A percentile compares a stretch with the other conserved stretches of the same genome.
Evolutionary conservation across 1,140 invertebrate species (phyloP).

Genomic region (Octopus bimaculoides): DNA sequence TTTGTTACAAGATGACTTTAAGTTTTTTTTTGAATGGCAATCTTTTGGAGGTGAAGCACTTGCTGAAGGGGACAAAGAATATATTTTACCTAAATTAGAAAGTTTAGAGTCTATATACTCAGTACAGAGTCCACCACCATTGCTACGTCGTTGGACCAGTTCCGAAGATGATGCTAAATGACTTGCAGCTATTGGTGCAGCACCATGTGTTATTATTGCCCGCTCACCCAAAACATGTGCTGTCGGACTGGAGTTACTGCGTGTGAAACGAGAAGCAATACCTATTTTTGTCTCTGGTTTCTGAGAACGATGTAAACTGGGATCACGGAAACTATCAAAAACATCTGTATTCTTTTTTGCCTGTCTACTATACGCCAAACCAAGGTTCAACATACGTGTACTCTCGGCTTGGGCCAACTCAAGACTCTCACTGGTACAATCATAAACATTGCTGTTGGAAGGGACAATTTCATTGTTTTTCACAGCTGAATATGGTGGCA

Average conservation of each 20-base stretch:
- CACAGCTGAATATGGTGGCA: conserved; percentile 60
- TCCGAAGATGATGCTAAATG: conserved; percentile 1
- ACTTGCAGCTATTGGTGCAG: not conserved
- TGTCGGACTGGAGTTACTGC: conserved; percentile 20
- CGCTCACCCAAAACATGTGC: conserved; percentile 7
- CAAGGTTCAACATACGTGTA: not conserved
- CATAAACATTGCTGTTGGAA: conserved; percentile 58
- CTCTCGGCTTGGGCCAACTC: conserved; percentile 8
- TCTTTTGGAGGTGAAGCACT: not conserved
- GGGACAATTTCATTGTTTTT: conserved; percentile 62
- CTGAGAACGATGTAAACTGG: conserved; percentile 47
- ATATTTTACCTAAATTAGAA: not conserved
- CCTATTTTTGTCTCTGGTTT: conserved; percentile 49
- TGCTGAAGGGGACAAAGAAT: not conserved
- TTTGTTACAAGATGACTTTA: not conserved
- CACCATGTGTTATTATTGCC: conserved; percentile 14
- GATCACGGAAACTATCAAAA: conserved; percentile 38
- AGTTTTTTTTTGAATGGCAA: not conserved
- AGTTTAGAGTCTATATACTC: not conserved
- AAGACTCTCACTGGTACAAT: conserved; percentile 19
- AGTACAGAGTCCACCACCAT: not conserved
- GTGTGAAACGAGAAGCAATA: conserved; percentile 50
- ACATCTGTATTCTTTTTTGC: not conserved
- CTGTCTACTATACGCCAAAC: not conserved
- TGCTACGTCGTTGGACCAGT: not conserved